Conservation (phyloP, 2,113 vertebrate species). For the Muntiacus reevesi region DNA sequence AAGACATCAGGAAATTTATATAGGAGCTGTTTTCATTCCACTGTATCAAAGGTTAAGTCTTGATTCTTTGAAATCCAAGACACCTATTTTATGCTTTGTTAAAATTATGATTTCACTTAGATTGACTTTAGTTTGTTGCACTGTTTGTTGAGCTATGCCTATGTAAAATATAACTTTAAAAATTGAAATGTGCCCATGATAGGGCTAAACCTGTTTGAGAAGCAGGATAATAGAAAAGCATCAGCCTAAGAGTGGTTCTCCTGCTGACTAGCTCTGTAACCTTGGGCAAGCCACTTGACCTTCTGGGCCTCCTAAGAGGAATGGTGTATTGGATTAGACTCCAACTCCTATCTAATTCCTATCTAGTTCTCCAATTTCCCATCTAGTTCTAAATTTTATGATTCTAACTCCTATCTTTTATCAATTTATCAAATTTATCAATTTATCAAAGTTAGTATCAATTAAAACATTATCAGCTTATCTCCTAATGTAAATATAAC, state of each 20-base stretch:
- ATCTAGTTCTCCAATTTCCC: neutral
- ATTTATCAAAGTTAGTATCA: neutral
- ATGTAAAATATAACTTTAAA: slow-evolving; percentile 68
- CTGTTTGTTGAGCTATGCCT: slow-evolving; percentile 67
- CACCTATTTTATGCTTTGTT: slow-evolving; percentile 57
- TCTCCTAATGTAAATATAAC: slow-evolving; percentile 39
- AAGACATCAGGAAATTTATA: slow-evolving; percentile 73
- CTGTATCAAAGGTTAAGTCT: slow-evolving; percentile 61
- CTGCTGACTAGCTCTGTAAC: neutral
- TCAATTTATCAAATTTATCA: neutral
- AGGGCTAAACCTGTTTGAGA: neutral
- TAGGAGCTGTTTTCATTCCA: slow-evolving; percentile 77
- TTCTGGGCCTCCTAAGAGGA: neutral
- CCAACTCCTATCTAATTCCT: neutral
- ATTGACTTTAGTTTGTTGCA: slow-evolving; percentile 49
- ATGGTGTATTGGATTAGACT: neutral
- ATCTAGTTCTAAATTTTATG: slow-evolving; percentile 41
- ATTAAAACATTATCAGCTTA: slow-evolving; percentile 42
- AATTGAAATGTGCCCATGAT: neutral
- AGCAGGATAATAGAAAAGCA: neutral
- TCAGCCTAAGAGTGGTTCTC: neutral
- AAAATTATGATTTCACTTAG: slow-evolving; percentile 57
- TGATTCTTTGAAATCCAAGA: slow-evolving; percentile 61
- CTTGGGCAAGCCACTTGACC: neutral
- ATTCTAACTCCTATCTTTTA: slow-evolving; percentile 28